Evolutionary conservation across 2,113 vertebrate genomes (phyloP), one percentile per base, ranked within the genome.

Genomic region (Nansenia antarctica): DNA sequence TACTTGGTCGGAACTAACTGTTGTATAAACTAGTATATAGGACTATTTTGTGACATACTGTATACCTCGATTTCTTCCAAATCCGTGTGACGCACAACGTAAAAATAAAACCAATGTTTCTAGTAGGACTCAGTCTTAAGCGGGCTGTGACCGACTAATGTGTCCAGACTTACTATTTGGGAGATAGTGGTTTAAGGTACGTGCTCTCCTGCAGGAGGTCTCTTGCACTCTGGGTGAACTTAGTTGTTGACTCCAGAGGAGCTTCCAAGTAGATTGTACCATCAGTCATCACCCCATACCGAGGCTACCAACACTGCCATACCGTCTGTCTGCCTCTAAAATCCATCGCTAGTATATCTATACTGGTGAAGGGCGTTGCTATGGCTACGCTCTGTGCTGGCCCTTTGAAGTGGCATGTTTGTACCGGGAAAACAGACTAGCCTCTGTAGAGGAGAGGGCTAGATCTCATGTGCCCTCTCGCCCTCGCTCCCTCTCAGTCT

Each of bases 391-490:
- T 11, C 67, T 9, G 70, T 42, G 73, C 66, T 18, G 69, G 77
- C 68, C 69, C 73, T 87, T 86, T 86, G 87, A 87, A 79, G 85
- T 73, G 82, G 70, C 71, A 45, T 42, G 62, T 64, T 65, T 74
- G 71, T 55, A 32, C 72, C 60, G 15, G 65, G 78, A 83, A 77
- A 88, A 87, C 85, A 86, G 77, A 74, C 73, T 35, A 34, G 29
- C 73, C 74, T 88, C 85, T 87, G 83, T 86, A 71, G 74, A 80
- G 77, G 78, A 85, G 82, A 80, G n/a, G 80, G 72, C 72, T 72
- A 72, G 83, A 79, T n/a, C n/a, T n/a, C n/a, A n/a, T 70, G 74
- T 75, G 81, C 74, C 78, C 73, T 61, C 70, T 2, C 6, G 24
- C 39, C 11, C 39, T 42, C 39, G 11, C 39, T 42, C 39, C 39